Conservation (phyloP, 2,113 vertebrate genomes). For the Quiscalus mexicanus region DNA sequence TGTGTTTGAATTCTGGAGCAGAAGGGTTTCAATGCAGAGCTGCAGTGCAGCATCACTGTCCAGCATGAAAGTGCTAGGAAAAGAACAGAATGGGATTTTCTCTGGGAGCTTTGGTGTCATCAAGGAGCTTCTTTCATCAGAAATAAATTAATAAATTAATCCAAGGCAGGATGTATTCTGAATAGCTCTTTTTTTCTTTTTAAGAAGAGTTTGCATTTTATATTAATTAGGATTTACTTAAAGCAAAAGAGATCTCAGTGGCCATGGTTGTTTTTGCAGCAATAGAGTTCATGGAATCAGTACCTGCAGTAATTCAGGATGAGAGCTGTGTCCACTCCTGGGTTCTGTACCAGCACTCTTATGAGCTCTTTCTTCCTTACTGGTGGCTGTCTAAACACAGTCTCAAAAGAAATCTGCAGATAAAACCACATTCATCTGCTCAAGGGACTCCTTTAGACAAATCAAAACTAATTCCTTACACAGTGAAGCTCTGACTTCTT, state of each 20-base stretch:
- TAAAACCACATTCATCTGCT: background rate
- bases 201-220: background rate
- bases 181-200: background rate
- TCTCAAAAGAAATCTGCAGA: conserved; percentile 90
- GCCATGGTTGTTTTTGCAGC: background rate
- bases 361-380: conserved; percentile 87
- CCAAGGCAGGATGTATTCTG: background rate
- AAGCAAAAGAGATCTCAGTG: background rate
- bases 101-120: background rate
- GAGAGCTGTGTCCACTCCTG: conserved; percentile 81
- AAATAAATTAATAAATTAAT: background rate
- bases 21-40: conserved; percentile 88
- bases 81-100: background rate
- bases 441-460: background rate
- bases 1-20: conserved; percentile 76
- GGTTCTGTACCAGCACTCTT: conserved; percentile 84
- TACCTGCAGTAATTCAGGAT: conserved; percentile 93
- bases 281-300: background rate
- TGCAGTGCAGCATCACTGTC: conserved; percentile 86
- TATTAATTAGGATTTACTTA: background rate
- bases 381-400: conserved; percentile 86
- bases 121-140: background rate
- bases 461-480: background rate
- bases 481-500: background rate
- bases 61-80: conserved; percentile 84